Evolutionary conservation across 2,888 invertebrate species (phyloP).

Genomic region (Rhyacophila evoluta): DNA sequence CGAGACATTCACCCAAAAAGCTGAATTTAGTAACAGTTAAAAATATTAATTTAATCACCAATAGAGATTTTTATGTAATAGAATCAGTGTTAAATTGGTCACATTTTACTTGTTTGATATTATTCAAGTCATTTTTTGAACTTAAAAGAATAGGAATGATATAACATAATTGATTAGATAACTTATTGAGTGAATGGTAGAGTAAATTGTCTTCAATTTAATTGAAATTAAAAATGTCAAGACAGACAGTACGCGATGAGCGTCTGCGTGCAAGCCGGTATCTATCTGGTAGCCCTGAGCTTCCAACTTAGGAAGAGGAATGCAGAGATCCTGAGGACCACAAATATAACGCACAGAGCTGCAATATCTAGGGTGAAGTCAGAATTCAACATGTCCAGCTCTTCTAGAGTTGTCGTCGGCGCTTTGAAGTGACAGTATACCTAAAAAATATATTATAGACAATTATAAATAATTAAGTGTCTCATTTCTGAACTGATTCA

Average conservation of each 20-base stretch:
- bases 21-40: neutral
- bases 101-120: neutral
- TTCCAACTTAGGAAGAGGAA: conserved; percentile 91
- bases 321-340: conserved; percentile 83
- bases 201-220: neutral
- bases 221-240: neutral
- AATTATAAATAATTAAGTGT: no score
- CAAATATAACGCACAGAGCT: conserved; percentile 83
- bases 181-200: neutral
- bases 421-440: conserved; percentile 89
- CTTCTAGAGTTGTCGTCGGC: conserved; percentile 84
- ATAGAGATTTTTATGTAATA: neutral
- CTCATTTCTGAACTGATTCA: no score
- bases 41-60: neutral
- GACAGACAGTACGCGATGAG: neutral
- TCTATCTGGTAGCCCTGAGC: conserved; percentile 81
- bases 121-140: neutral
- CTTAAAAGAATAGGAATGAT: neutral
- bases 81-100: neutral
- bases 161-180: neutral
- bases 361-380: conserved; percentile 84
- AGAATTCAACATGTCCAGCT: conserved; percentile 86
- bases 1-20: neutral
- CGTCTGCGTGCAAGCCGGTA: neutral
- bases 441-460: no score